Evolutionary conservation across 1,140 invertebrate species (phyloP).

Genomic region (Tachypleus tridentatus): DNA sequence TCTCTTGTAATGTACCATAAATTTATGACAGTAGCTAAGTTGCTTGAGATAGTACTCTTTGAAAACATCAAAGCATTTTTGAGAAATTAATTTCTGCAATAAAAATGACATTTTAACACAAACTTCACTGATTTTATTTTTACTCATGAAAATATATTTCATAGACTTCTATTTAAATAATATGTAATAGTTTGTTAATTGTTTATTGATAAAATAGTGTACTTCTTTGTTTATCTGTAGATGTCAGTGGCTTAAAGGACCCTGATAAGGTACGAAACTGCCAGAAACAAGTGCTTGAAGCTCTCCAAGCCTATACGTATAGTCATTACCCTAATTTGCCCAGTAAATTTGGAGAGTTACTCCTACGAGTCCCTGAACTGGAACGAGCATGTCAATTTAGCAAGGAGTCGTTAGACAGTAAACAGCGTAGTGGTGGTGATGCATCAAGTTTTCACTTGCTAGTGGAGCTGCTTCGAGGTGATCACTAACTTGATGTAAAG

Average conservation of each 20-base stretch:
- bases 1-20: too few relatives aligned
- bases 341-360: slow-evolving; percentile 86
- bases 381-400: slow-evolving; percentile 88
- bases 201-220: too few relatives aligned
- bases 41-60: too few relatives aligned
- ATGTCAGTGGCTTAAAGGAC: slow-evolving; percentile 81
- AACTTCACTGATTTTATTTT: too few relatives aligned
- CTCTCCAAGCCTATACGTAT: slow-evolving; percentile 79
- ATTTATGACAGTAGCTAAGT: too few relatives aligned
- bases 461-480: slow-evolving; percentile 85
- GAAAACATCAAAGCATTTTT: too few relatives aligned
- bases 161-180: too few relatives aligned
- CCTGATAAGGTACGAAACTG: slow-evolving; percentile 80
- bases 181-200: too few relatives aligned
- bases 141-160: too few relatives aligned
- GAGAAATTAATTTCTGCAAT: too few relatives aligned
- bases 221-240: slow-evolving; percentile 32
- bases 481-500: slow-evolving; percentile 31
- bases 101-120: too few relatives aligned
- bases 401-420: slow-evolving; percentile 72
- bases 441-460: slow-evolving; percentile 78
- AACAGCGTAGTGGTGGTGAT: slow-evolving; percentile 63
- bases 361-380: slow-evolving; percentile 83
- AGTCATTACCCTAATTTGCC: slow-evolving; percentile 82
- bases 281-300: slow-evolving; percentile 85